Base-by-base conservation (phyloP, 2,888 invertebrate genomes). In the Eupithecia subumbrata region DNA sequence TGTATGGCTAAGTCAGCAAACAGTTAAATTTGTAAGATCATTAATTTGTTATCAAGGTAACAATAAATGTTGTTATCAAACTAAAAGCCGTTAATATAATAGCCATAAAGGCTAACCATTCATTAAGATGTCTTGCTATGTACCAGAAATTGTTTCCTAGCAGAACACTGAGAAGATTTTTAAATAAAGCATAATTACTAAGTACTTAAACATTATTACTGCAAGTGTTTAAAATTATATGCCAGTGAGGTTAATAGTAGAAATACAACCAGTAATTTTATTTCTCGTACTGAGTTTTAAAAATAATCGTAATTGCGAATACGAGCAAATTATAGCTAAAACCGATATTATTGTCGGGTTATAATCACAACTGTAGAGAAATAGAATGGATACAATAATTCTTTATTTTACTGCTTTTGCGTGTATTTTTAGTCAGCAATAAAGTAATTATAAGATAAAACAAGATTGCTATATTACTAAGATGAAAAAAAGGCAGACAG, bases 221-320 rank as follows among this genome's bases (percentile, higher is more conserved):
- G 67, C 76, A 82, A 82, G 82, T 82, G 80, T 81, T 84, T 80
- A 80, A 85, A 87, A 87, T 87, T 84, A 85, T 80, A 82, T 79
- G 76, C 80, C 82, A 73, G 73, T 78, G 77, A 76, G 78, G 77
- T 81, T 85, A 87, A 84, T 84, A 86, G 79, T 84, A 78, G 60
- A 77, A 75, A 77, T 81, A 48, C 67, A 45, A 67, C 76, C 64
- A 69, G 67, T 77, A 77, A 75, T 82, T 83, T 71, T 75, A 71
- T 76, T 76, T 63, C 76, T 75, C 48, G 70, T 75, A 75, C 71
- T 70, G 75, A 60, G 40, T 68, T 68, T 12, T 37, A 66, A 66
- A 66, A 66, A 66, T 66, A 34, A 34, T 66, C 34, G 66, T 66
- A 78, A 79, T 75, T 79, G 66, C 72, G 48, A 37, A 30, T 64